Base-by-base conservation (phyloP, 2,113 vertebrate species). In the Glaucidium brasilianum region DNA sequence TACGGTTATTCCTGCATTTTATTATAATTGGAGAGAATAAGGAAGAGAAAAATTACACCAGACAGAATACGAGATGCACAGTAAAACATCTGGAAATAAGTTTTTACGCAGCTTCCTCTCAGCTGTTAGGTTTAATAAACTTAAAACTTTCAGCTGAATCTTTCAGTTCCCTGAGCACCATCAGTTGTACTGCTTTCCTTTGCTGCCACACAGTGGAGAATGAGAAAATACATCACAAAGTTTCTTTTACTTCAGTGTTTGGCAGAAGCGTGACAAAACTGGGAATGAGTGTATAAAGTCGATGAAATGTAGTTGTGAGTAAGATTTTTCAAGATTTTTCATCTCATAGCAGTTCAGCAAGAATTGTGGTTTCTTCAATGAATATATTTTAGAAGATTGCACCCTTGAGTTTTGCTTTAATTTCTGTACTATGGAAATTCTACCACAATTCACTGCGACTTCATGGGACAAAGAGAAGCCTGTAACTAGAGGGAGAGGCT, bases 141-240 rank as follows among this genome's bases (percentile, higher is more conserved):
- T 8, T 10, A 50, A 18, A 73, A 78, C 6, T 77, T 53, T 58
- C n/a, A 85, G 55, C 55, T 76, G 37, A 84, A 49, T 79, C 55
- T 84, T 47, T 68, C 23, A 15, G 20, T 80, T 94, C 14, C 62
- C 21, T 21, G 26, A 43, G 43, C 45, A 68, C 41, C 11, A 12
- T 56, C 22, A 34, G 29, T 82, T 82, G 34, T 77, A 32, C 53
- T 73, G 80, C 74, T 95, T 96, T 95, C 83, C 85, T 97, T 95
- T 98, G 90, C 96, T 97, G 97, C 97, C 97, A 95, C 95, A 39
- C 63, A 77, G 89, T 96, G 97, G 94, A 76, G 85, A 86, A 74
- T 71, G 60, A 69, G 59, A 47, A 78, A 53, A 6, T n/a, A 45
- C n/a, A 47, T 78, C 20, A n/a, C 0, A 0, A 43, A 77, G 56